Conservation (phyloP, 2,888 invertebrate species). For the Ornithoptera priamus region DNA sequence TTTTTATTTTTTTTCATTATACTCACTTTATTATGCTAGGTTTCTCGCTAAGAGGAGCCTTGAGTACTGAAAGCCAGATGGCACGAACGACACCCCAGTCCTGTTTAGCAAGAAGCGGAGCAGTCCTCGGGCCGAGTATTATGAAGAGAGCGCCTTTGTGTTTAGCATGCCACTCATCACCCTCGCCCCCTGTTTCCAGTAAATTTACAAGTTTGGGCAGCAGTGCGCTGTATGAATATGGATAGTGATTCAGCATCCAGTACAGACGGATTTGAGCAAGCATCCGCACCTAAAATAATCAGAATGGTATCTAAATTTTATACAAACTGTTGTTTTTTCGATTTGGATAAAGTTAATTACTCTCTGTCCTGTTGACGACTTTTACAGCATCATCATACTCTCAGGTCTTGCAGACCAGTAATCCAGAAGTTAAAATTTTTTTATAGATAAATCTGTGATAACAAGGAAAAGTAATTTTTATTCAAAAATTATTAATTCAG, state of each 20-base stretch:
- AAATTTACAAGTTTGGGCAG: constrained; percentile 82
- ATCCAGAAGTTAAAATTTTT: no score
- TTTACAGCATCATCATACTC: no score
- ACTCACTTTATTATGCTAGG: constrained; percentile 84
- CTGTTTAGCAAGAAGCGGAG: constrained; percentile 84
- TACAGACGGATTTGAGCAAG: constrained; percentile 84
- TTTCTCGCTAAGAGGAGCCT: constrained; percentile 91
- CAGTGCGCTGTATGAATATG: constrained; percentile 85
- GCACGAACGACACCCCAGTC: constrained; percentile 86
- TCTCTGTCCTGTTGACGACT: no score
- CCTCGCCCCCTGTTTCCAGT: constrained; percentile 67
- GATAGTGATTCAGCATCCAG: constrained; percentile 82
- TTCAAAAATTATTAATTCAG: no score
- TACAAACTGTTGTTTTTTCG: no score
- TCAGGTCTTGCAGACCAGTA: no score
- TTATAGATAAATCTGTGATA: no score
- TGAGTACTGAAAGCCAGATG: constrained; percentile 89
- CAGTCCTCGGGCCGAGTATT: constrained; percentile 83
- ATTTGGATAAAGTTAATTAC: no score
- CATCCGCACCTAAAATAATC: constrained; percentile 73
- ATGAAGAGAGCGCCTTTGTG: constrained; percentile 87
- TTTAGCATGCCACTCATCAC: constrained; percentile 74
- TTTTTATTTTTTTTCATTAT: not conserved
- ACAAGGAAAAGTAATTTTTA: no score
- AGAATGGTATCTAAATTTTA: not conserved